Conservation (phyloP, 2,888 invertebrate genomes). For the Lithodes maja region DNA sequence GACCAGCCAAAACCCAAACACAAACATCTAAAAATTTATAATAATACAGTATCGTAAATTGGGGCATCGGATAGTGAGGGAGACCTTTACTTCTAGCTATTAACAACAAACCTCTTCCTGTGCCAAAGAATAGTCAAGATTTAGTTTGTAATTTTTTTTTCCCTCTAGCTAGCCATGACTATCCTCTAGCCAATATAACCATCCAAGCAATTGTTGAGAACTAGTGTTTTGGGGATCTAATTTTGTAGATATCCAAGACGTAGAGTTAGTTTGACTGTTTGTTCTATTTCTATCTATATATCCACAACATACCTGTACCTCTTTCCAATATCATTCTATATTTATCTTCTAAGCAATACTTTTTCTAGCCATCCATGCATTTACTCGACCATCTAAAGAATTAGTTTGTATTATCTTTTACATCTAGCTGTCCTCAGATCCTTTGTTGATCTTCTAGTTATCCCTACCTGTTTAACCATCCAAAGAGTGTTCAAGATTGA, state of each 20-base stretch:
- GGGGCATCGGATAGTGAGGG: too few relatives aligned
- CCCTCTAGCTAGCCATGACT: not conserved
- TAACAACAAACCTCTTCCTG: too few relatives aligned
- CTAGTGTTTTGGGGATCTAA: too few relatives aligned
- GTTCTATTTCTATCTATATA: not conserved
- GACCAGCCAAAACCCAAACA: too few relatives aligned
- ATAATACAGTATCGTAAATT: too few relatives aligned
- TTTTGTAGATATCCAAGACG: too few relatives aligned
- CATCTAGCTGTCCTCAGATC: not conserved
- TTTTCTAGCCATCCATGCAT: not conserved
- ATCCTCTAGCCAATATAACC: not conserved
- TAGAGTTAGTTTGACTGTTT: too few relatives aligned
- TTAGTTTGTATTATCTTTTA: not conserved
- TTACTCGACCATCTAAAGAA: not conserved
- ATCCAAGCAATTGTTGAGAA: not conserved
- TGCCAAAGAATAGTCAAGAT: too few relatives aligned
- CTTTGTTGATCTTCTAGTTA: not conserved
- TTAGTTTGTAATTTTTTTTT: not conserved
- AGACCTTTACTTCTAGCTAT: too few relatives aligned
- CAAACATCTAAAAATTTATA: too few relatives aligned
- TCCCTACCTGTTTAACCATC: too few relatives aligned
- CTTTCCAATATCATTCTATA: not conserved
- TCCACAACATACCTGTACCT: not conserved
- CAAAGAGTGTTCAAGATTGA: too few relatives aligned
- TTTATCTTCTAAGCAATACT: not conserved